Evolutionary conservation across 2,888 invertebrate species (phyloP), one percentile per base, ranked within the genome.

Genomic region (Pyrrhosoma nymphula): DNA sequence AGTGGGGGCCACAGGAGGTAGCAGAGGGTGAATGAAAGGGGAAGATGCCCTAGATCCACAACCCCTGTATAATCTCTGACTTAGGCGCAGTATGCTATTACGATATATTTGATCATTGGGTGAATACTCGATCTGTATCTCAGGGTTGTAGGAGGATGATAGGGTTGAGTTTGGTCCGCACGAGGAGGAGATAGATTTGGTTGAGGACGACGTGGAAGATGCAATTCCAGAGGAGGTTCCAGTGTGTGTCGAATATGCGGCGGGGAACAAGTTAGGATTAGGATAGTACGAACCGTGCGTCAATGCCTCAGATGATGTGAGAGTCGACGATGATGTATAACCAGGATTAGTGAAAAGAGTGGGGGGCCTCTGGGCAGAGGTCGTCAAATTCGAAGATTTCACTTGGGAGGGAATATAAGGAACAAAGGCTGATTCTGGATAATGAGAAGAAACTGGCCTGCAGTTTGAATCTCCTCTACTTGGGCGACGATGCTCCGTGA

Each of bases 221-320:
- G 93, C 93, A 26, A 93, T 93, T 14, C 93, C 93, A 47, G 93
- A 93, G 16, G 93, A 93, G 14, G 93, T 93, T 14, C 93, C 93
- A 12, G 93, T 93, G 12, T 93, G 63, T 14, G 75, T 93, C 35
- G 93, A 93, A 69, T 39, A 39, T 35, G 91, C 63, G 3, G 47
- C 93, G 39, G 26, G 69, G 14, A 47, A 93, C n/a, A 93, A 47
- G n/a, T 93, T 93, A 26, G 93, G 93, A 75, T 93, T 93, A 0
- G 93, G 93, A 47, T 93, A 93, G 56, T 93, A 93, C 1, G 93
- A 93, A n/a, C 93, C 93, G 75, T 93, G 93, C 6, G 93, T 93
- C 3, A 93, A 39, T 69, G 93, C 93, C 75, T 93, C 93, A 26
- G 93, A 93, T 20, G 93, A 93, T 1, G 93, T 93, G 16, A 93